phyloP scores from a whole-genome alignment of 2,797 vertebrate genomes.

The Meriones psammophilus region DNA sequence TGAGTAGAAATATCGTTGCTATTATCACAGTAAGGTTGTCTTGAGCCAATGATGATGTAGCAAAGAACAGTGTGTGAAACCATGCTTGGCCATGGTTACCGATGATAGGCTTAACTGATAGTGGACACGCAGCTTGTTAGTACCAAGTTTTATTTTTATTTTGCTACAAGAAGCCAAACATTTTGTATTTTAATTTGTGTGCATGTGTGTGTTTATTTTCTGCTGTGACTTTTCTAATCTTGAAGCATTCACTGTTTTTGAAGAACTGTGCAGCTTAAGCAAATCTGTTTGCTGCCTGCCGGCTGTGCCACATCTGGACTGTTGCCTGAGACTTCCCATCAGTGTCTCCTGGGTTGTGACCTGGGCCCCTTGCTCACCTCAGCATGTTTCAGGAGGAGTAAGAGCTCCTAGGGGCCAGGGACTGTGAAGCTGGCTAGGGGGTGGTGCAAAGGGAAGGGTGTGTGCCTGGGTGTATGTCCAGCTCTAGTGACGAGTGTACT shows the following conservation, averaged over 20 bases:
- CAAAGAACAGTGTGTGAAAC: neutral
- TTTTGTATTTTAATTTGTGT: neutral
- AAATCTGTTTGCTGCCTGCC: rapidly evolving
- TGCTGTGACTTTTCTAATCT: neutral
- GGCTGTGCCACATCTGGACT: slow-evolving; percentile 50
- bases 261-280: slow-evolving; percentile 34
- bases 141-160: slow-evolving; percentile 5
- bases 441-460: slow-evolving; percentile 2
- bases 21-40: neutral
- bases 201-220: neutral
- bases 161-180: slow-evolving; percentile 15
- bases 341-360: neutral
- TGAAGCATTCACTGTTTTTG: neutral
- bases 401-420: neutral
- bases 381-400: slow-evolving; percentile 17
- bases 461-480: slow-evolving; percentile 63
- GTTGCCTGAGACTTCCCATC: neutral
- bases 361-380: neutral
- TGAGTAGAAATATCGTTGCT: neutral
- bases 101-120: neutral
- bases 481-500: slow-evolving; percentile 85
- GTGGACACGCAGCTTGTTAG: neutral
- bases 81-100: neutral
- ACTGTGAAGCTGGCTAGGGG: neutral
- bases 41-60: neutral